phyloP scores from a whole-genome alignment of 1,140 invertebrate genomes.

The Drosophila nikananu region DNA sequence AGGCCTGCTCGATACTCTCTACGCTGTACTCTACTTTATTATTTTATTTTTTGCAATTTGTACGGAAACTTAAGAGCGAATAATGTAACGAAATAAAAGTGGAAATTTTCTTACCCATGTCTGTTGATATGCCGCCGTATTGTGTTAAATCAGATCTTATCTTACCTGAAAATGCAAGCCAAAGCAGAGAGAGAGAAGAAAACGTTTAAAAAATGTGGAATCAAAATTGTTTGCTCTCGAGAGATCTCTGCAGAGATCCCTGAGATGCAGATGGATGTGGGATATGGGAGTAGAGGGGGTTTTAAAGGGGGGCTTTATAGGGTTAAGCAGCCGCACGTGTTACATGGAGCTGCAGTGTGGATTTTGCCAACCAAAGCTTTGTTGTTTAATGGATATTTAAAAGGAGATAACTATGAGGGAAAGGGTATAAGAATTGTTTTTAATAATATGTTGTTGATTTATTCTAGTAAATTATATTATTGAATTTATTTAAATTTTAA shows the following conservation, averaged over 20 bases:
- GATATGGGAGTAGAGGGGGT: not conserved
- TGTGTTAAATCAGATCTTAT: conserved; percentile 85
- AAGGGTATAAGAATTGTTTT: not conserved
- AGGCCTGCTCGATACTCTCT: conserved; percentile 25
- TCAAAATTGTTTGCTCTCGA: conserved; percentile 66
- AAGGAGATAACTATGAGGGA: not conserved
- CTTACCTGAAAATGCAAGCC: conserved; percentile 80
- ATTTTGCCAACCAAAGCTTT: conserved; percentile 48
- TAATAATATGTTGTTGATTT: too few relatives aligned
- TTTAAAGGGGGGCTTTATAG: conserved; percentile 5
- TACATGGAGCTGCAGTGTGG: conserved; percentile 11
- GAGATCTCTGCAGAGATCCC: conserved; percentile 14
- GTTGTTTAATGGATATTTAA: conserved; percentile 24
- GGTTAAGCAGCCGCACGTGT: conserved; percentile 70
- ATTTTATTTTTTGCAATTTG: not conserved
- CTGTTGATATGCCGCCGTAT: conserved; percentile 85
- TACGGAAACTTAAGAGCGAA: conserved; percentile 38
- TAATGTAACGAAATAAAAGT: conserved; percentile 73
- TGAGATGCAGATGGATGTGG: conserved; percentile 22
- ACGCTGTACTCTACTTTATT: conserved; percentile 9
- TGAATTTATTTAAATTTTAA: too few relatives aligned
- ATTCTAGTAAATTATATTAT: too few relatives aligned
- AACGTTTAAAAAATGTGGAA: conserved; percentile 76
- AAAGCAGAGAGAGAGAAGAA: conserved; percentile 67
- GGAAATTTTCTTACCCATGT: conserved; percentile 85